phyloP scores from a whole-genome alignment of 2,113 vertebrate species.

The Nothoprocta perdicaria region DNA sequence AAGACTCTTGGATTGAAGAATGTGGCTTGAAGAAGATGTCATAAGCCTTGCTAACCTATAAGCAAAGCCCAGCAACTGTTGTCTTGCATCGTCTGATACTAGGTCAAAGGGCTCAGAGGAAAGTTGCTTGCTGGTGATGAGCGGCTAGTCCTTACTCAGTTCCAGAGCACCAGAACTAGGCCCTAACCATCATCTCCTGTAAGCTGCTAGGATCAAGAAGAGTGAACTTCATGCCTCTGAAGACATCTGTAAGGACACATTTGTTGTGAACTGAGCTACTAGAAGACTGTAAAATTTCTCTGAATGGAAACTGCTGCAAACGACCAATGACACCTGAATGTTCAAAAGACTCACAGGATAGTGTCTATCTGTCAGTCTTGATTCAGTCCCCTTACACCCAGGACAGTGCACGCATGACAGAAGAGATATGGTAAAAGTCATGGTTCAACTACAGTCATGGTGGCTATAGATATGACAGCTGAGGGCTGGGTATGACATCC shows the following conservation, averaged over 20 bases:
- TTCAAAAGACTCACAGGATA: background rate
- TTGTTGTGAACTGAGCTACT: background rate
- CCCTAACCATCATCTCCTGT: too few relatives aligned
- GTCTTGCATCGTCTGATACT: background rate
- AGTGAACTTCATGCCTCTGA: background rate
- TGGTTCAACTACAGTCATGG: background rate
- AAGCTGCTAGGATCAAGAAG: background rate
- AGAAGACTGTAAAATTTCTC: background rate
- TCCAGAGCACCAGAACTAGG: background rate
- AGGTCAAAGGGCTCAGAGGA: background rate
- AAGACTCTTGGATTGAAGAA: background rate
- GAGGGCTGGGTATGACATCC: background rate
- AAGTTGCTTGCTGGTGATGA: background rate
- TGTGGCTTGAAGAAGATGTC: background rate
- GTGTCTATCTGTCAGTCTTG: background rate
- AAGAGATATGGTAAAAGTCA: background rate
- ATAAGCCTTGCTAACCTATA: background rate
- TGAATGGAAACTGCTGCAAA: background rate
- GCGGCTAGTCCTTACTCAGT: background rate
- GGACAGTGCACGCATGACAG: background rate
- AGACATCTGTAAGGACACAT: background rate
- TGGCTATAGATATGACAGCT: background rate
- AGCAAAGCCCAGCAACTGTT: background rate
- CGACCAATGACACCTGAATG: background rate
- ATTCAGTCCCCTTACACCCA: background rate